Percentiles rank a stretch among this genome's conserved stretches.
phyloP scores from a whole-genome alignment of 2,888 invertebrate species.

The Hypercompe scribonia region DNA sequence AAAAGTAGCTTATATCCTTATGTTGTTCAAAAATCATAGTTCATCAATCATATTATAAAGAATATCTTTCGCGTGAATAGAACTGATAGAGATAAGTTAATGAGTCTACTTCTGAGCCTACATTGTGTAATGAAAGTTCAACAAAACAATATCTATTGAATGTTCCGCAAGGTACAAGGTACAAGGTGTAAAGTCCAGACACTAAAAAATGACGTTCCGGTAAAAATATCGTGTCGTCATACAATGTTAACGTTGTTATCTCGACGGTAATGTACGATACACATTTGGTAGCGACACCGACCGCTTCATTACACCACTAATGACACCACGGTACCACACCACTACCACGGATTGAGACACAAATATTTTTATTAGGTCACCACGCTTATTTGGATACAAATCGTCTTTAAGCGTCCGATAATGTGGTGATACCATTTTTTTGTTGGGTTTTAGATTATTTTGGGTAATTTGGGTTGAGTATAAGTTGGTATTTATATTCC shows the following conservation, averaged over 20 bases:
- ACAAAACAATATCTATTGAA: neutral
- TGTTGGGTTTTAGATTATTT: slow-evolving; percentile 9
- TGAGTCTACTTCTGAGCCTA: neutral
- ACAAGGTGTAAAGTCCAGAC: neutral
- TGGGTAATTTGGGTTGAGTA: neutral
- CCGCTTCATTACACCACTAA: slow-evolving; percentile 57
- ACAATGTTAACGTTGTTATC: slow-evolving; percentile 47
- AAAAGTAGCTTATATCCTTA: too few relatives aligned
- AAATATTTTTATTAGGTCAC: slow-evolving; percentile 40
- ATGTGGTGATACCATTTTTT: slow-evolving; percentile 13
- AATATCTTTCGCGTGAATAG: too few relatives aligned
- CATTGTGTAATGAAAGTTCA: too few relatives aligned
- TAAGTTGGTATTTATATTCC: neutral
- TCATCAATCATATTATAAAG: too few relatives aligned
- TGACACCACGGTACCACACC: slow-evolving; percentile 27
- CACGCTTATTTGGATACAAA: slow-evolving; percentile 52
- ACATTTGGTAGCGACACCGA: slow-evolving; percentile 60
- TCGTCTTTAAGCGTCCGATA: slow-evolving; percentile 28
- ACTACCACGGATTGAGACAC: slow-evolving; percentile 36
- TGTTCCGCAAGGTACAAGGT: too few relatives aligned
- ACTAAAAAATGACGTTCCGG: neutral
- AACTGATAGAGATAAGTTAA: neutral
- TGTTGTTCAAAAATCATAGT: too few relatives aligned
- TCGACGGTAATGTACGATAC: slow-evolving; percentile 52
- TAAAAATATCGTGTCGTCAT: slow-evolving; percentile 32